These are phyloP conservation scores for Zelostemma sp. DNA, from an alignment of 1,140 invertebrate genomes.

Conservation along the genomic window DNA sequence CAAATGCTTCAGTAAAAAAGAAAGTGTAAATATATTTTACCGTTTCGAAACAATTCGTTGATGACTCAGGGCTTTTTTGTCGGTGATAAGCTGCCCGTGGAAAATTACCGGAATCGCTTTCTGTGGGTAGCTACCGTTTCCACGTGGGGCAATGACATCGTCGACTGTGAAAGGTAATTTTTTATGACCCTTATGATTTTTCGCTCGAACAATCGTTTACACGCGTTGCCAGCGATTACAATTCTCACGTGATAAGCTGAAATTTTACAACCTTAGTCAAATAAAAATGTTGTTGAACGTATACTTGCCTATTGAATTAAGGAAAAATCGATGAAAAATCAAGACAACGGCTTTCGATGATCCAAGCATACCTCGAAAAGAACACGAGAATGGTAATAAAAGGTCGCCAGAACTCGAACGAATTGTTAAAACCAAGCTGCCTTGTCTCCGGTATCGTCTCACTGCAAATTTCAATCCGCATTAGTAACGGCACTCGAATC, in stretches of 20 bases:
- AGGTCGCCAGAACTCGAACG: slow-evolving; percentile 40
- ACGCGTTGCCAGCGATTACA: no score
- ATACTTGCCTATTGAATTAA: no score
- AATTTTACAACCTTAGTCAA: no score
- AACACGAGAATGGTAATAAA: slow-evolving; percentile 36
- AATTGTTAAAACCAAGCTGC: slow-evolving; percentile 44
- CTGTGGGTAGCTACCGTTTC: slow-evolving; percentile 1
- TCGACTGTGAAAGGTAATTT: background rate
- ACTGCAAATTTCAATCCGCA: slow-evolving; percentile 45
- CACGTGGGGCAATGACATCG: background rate
- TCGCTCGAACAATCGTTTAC: background rate
- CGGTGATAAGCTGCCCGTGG: background rate
- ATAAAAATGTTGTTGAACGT: no score
- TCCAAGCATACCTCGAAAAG: slow-evolving; percentile 44
- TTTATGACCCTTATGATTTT: slow-evolving; percentile 3
- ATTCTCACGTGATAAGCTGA: no score
- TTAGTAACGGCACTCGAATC: slow-evolving; percentile 35
- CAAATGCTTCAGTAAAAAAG: no score
- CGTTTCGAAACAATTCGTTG: background rate
- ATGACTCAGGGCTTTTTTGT: background rate
- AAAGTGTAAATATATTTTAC: no score
- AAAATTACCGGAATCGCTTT: background rate
- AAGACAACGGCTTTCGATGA: slow-evolving; percentile 44
- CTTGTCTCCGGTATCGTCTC: slow-evolving; percentile 28
- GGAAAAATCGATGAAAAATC: no score